Evolutionary conservation across 2,888 invertebrate genomes (phyloP), one percentile per base, ranked within the genome.

Genomic region (Brachylomia viminalis): DNA sequence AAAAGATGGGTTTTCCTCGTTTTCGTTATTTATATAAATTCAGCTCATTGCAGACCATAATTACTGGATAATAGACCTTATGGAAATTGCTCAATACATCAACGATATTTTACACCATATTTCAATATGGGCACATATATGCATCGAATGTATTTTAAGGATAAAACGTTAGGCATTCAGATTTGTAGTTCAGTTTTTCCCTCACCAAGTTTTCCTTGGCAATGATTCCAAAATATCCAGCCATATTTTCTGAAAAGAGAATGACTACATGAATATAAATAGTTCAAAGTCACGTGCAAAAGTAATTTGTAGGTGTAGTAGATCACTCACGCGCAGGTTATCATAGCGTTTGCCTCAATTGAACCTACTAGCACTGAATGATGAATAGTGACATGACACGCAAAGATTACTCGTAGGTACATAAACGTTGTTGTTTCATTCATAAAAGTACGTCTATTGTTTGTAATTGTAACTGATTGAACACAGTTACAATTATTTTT

Each of bases 381-480:
- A 84, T 69, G 66, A 75, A 82, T 75, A 81, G 85, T 75, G 81
- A 84, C 81, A 72, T 45, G n/a, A 42, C 82, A 82, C 81, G 85
- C 85, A 47, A 72, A 33, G 33, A 62, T 45, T 56, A 69, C 59
- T 78, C 42, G 59, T n/a, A n/a, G n/a, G n/a, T 11, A 59, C 10
- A 45, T 10, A 49, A 33, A 68, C 49, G 68, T 30, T 42, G 15
- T 56, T 38, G 49, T 61, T 84, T 66, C 82, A 82, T 82, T 82
- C 85, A 82, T 84, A 72, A 84, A 80, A 77, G 23, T 58, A 38
- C 7, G 20, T 30, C 11, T 42, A 49, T 54, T 61, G 33, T 79
- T 15, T 6, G 33, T 38, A 47, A 42, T 15, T 6, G 33, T 38
- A 47, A 42, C 13, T 52, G n/a, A 56, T 56, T 49, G 42, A 64